Base-by-base conservation (phyloP, 2,888 invertebrate genomes). In the Eupsilia transversa region DNA sequence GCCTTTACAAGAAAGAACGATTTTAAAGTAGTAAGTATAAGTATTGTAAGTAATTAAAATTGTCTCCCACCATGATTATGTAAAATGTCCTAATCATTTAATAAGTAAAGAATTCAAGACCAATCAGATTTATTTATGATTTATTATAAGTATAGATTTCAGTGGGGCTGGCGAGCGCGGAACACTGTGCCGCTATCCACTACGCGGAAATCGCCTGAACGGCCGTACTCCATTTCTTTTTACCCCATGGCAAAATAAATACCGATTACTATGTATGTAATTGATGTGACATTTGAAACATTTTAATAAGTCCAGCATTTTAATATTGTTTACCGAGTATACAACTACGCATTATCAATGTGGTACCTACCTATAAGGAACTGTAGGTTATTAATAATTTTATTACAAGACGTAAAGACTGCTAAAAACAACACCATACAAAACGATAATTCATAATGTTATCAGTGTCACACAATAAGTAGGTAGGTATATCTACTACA, bases 181-280 rank as follows among this genome's bases (percentile, higher is more conserved):
- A 27, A 30, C 17, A 27, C 23, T 46, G 23, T 61, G 33, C n/a
- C n/a, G n/a, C n/a, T n/a, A 46, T 41, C 20, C n/a, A 46, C n/a
- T n/a, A 46, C 33, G 23, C 27, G 5, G 6, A 27, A 77, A 41
- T 41, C 7, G 38, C n/a, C 3, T 46, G 63, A 35, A n/a, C 35
- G 14, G 7, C 35, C 33, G 3, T n/a, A 46, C n/a, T 59, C 33
- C 38, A 41, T 73, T 60, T 60, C 2, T 41, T 33, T 38, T 23
- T 61, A 49, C 41, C 61, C 49, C 23, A 61, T 74, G 60, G 9
- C 10, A 33, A 66, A 49, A 41, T 70, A 69, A 69, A 41, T 30
- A 57, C n/a, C 14, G 17, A 57, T 30, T 41, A 52, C 12, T 30
- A 30, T 14, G n/a, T 30, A 30, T 14, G n/a, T 41, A 71, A n/a